Conservation (phyloP, 2,113 vertebrate species). For the Neolamprologus modestus region DNA sequence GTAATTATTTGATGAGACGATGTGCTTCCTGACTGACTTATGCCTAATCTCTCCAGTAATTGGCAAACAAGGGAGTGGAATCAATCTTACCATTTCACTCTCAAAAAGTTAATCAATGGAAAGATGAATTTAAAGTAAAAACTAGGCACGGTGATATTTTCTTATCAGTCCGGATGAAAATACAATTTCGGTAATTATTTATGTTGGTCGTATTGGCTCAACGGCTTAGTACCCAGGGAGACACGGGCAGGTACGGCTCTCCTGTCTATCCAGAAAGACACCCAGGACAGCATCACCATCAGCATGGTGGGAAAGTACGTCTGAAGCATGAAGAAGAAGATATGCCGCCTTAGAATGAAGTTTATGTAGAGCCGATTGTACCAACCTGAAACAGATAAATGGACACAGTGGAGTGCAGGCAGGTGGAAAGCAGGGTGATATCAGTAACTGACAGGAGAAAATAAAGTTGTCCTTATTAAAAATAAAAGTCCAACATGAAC, state of each 20-base stretch:
- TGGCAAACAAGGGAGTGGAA: not conserved
- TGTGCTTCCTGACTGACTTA: not conserved
- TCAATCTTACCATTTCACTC: not conserved
- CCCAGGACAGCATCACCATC: constrained; percentile 93
- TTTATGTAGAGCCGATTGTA: constrained; percentile 92
- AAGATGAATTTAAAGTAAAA: not conserved
- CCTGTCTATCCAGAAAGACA: constrained; percentile 91
- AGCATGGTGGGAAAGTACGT: constrained; percentile 91
- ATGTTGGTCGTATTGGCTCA: not conserved
- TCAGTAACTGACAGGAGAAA: not conserved
- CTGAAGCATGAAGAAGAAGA: constrained; percentile 94
- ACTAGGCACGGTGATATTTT: not conserved
- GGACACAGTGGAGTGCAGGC: not conserved
- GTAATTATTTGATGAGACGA: not conserved
- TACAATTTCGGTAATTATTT: not conserved
- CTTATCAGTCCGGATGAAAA: not conserved
- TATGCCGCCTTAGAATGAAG: constrained; percentile 86
- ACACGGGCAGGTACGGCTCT: constrained; percentile 87
- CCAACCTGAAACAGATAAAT: constrained; percentile 73
- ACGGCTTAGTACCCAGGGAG: constrained; percentile 72
- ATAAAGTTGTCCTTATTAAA: not conserved
- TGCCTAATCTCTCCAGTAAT: not conserved
- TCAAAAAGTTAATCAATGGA: not conserved
- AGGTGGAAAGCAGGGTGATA: not conserved
- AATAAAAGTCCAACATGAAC: not conserved